Base-by-base conservation (phyloP, 2,797 vertebrate species). In the Bradypodion ventrale region DNA sequence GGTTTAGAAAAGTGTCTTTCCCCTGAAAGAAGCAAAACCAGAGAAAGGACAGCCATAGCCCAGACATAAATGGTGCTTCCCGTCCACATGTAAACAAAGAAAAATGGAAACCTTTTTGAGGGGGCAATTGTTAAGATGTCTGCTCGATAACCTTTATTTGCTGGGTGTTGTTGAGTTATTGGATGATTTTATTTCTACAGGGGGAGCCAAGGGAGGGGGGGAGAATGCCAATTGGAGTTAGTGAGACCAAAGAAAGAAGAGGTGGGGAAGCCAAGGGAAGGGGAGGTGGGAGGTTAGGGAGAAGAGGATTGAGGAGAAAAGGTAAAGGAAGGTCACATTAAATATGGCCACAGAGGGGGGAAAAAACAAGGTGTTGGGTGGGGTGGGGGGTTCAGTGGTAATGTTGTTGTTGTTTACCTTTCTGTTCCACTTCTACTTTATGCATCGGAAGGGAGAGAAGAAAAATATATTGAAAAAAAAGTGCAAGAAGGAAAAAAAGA, bases 351-450 rank as follows among this genome's bases (percentile, higher is more conserved):
- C 97, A 86, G 93, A 90, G 91, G 75, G 60, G 60, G 79, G n/a
- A 52, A 56, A 82, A 92, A 93, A 92, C 91, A 90, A 93, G 92
- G 91, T 93, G 92, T 90, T 92, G 90, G 94, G 82, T 80, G 94
- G 77, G 44, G 84, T 84, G 74, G 88, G 92, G 92, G 52, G 92
- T 89, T 93, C 88, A 92, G 92, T 93, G 94, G 93, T 90, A 83
- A 92, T 97, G 96, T 97, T 97, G 84, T 96, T 90, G 90, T 96
- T 90, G 90, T 97, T 98, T 98, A 98, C 98, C 98, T 98, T 98
- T 98, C 98, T 98, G 98, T 97, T 98, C 98, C 98, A 98, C 98
- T 98, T 98, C 98, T 98, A 98, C 94, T 98, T 98, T 97, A 98
- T 98, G 98, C 98, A 97, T 98, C 98, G 97, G 97, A 98, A 98